Evolutionary conservation across 2,888 invertebrate species (phyloP).

Genomic region (Gastrophysa polygoni): DNA sequence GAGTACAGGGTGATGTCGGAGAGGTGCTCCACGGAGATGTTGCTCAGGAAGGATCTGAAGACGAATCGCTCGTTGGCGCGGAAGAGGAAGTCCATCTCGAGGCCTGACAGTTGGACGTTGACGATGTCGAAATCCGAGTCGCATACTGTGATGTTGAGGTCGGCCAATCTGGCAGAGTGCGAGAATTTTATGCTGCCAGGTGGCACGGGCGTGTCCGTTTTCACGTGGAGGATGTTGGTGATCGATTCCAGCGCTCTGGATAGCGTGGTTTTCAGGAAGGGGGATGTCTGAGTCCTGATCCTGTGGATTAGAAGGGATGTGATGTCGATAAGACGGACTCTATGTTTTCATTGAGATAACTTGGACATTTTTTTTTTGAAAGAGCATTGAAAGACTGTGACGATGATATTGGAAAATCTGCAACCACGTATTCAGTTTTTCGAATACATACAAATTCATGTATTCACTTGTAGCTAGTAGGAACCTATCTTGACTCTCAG

Average conservation of each 20-base stretch:
- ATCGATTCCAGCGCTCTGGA: slow-evolving; percentile 45
- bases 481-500: too few relatives aligned
- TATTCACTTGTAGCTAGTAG: too few relatives aligned
- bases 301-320: too few relatives aligned
- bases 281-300: slow-evolving; percentile 45
- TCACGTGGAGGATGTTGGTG: slow-evolving; percentile 41
- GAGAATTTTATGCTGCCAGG: slow-evolving; percentile 78
- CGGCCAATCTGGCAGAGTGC: slow-evolving; percentile 68
- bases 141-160: slow-evolving; percentile 69
- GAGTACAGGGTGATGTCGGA: slow-evolving; percentile 77
- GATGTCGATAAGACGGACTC: too few relatives aligned
- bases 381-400: too few relatives aligned
- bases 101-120: slow-evolving; percentile 67
- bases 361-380: too few relatives aligned
- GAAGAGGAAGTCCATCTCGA: slow-evolving; percentile 79
- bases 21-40: slow-evolving; percentile 73
- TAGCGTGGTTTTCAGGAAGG: slow-evolving; percentile 38
- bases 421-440: too few relatives aligned
- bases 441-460: too few relatives aligned
- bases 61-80: slow-evolving; percentile 79
- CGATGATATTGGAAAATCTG: too few relatives aligned
- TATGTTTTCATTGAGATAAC: too few relatives aligned
- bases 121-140: slow-evolving; percentile 74
- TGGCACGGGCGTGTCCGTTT: slow-evolving; percentile 71
- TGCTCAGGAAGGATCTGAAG: slow-evolving; percentile 71